Conservation (phyloP, 2,888 invertebrate species). For the Penaeus monodon region DNA sequence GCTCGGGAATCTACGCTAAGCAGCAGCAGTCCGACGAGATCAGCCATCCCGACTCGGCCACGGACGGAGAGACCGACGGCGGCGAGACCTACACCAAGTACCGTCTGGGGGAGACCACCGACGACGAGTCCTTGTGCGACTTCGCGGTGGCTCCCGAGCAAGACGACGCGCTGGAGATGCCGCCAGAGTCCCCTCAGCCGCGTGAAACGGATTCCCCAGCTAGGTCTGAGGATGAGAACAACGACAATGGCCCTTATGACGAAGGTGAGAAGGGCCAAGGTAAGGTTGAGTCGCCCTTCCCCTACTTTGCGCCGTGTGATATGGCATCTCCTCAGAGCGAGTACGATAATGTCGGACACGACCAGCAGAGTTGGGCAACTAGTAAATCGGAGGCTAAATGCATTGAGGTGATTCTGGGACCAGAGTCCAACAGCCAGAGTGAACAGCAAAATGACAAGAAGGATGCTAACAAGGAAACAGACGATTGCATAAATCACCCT, state of each 20-base stretch:
- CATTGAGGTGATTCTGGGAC: slow-evolving; percentile 3
- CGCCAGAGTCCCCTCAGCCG: slow-evolving; percentile 6
- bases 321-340: slow-evolving; percentile 7
- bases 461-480: too few relatives aligned
- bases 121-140: slow-evolving; percentile 32
- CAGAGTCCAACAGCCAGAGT: neutral
- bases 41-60: slow-evolving; percentile 7
- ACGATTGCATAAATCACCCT: too few relatives aligned
- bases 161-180: slow-evolving; percentile 13
- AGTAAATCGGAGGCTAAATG: neutral
- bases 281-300: neutral
- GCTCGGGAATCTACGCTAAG: slow-evolving; percentile 16
- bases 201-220: neutral
- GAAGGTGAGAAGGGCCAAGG: neutral
- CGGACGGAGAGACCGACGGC: slow-evolving; percentile 17
- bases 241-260: too few relatives aligned
- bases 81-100: slow-evolving; percentile 46
- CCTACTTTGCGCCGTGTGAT: neutral
- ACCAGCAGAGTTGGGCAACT: neutral
- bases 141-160: slow-evolving; percentile 20
- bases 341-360: slow-evolving; percentile 7
- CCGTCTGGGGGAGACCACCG: slow-evolving; percentile 26
- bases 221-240: too few relatives aligned
- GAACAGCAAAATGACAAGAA: neutral
- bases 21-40: slow-evolving; percentile 22